Evolutionary conservation across 2,113 vertebrate genomes (phyloP).

Genomic region (Mesoclemmys tuberculata): DNA sequence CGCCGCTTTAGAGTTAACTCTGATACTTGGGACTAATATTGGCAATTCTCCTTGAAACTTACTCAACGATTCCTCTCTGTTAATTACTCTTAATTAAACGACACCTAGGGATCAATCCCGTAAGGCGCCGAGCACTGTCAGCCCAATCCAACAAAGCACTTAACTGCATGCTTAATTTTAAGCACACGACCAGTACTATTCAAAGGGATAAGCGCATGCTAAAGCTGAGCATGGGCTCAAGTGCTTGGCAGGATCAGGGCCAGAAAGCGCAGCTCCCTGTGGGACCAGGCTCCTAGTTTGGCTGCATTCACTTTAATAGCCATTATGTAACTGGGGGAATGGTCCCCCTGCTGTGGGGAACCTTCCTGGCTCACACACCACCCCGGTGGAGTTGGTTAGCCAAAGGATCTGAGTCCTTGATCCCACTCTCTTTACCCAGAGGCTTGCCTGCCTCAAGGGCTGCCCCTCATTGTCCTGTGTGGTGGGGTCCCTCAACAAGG

Average conservation of each 20-base stretch:
- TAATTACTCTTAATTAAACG: not conserved
- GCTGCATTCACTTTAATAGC: not conserved
- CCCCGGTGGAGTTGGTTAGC: too few species aligned
- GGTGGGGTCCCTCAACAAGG: too few species aligned
- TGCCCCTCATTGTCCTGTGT: too few species aligned
- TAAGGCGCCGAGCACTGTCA: not conserved
- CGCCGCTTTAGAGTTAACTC: too few species aligned
- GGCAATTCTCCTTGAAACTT: not conserved
- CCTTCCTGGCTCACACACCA: too few species aligned
- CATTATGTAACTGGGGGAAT: too few species aligned
- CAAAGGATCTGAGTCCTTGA: too few species aligned
- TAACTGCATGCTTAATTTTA: not conserved
- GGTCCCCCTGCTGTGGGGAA: too few species aligned
- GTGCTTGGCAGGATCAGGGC: not conserved
- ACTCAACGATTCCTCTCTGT: not conserved
- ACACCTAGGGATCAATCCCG: not conserved
- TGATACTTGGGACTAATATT: not conserved
- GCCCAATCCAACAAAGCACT: not conserved
- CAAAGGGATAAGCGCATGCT: not conserved
- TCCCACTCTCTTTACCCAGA: too few species aligned
- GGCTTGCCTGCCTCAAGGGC: too few species aligned
- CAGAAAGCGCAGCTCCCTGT: too few species aligned
- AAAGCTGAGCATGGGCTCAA: too few species aligned
- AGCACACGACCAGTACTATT: not conserved
- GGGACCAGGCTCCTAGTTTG: not conserved